Percentiles rank a stretch among this genome's conserved stretches.
phyloP scores from a whole-genome alignment of 2,888 invertebrate genomes.

The Malthinus seriepunctatus region DNA sequence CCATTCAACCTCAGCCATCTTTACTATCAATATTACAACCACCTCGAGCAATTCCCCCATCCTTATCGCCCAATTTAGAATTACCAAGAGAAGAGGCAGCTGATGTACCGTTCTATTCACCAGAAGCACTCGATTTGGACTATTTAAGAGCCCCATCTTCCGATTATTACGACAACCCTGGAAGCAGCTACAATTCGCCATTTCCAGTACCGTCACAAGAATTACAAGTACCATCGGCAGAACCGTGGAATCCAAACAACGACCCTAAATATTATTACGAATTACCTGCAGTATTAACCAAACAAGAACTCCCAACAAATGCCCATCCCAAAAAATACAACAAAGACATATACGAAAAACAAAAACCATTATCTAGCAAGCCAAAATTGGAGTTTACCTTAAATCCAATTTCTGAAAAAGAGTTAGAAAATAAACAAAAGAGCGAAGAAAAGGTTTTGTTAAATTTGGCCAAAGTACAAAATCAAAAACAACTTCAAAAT shows the following conservation, averaged over 20 bases:
- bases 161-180: conserved; percentile 23
- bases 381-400: conserved; percentile 57
- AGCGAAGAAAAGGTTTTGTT: conserved; percentile 48
- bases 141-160: conserved; percentile 41
- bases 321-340: conserved; percentile 64
- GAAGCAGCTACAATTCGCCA: conserved; percentile 10
- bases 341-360: conserved; percentile 54
- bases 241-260: conserved; percentile 52
- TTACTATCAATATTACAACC: no score
- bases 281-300: conserved; percentile 48
- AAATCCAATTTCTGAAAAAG: conserved; percentile 52
- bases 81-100: background rate
- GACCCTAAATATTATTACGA: conserved; percentile 50
- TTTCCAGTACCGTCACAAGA: conserved; percentile 55
- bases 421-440: conserved; percentile 46
- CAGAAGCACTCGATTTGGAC: conserved; percentile 36
- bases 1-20: no score
- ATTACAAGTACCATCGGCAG: conserved; percentile 54
- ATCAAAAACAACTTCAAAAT: conserved; percentile 57
- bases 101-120: conserved; percentile 28
- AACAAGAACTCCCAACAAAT: conserved; percentile 57
- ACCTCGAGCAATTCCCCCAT: no score
- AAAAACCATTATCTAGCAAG: conserved; percentile 46
- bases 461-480: conserved; percentile 58
- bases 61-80: no score